Percentiles rank a stretch among this genome's conserved stretches.
Evolutionary conservation across 2,113 vertebrate species (phyloP).

Genomic region (Poeciliopsis retropinna): DNA sequence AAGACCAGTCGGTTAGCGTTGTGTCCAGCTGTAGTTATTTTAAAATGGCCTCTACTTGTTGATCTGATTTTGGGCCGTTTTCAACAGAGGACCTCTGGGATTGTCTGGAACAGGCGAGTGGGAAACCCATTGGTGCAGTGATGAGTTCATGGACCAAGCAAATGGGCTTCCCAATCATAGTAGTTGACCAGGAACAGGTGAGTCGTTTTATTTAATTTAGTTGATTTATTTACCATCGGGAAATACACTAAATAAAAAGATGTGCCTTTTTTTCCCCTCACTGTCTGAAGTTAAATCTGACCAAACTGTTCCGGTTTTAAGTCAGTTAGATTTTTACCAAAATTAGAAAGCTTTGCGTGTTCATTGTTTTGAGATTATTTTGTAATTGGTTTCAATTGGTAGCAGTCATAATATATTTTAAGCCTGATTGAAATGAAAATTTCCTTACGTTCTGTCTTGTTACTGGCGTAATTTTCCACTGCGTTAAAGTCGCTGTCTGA

Average conservation of each 20-base stretch:
- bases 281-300: no score
- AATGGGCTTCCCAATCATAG: constrained; percentile 97
- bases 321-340: no score
- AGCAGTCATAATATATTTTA: no score
- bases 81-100: constrained; percentile 95
- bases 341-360: no score
- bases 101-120: constrained; percentile 93
- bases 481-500: neutral
- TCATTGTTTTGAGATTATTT: no score
- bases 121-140: constrained; percentile 93
- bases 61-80: neutral
- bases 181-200: constrained; percentile 95
- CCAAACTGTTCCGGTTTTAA: no score
- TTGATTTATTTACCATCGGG: no score
- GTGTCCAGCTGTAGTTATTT: neutral
- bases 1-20: constrained; percentile 12
- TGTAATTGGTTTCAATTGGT: no score
- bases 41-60: no score
- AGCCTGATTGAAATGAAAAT: neutral
- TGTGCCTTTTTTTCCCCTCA: no score
- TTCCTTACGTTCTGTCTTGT: neutral
- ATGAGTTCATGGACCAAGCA: constrained; percentile 99
- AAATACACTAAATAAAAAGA: no score
- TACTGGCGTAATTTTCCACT: neutral
- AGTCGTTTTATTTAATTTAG: neutral